Evolutionary conservation across 2,797 vertebrate genomes (phyloP), one percentile per base, ranked within the genome.

Genomic region (Cyprinodon diabolis): DNA sequence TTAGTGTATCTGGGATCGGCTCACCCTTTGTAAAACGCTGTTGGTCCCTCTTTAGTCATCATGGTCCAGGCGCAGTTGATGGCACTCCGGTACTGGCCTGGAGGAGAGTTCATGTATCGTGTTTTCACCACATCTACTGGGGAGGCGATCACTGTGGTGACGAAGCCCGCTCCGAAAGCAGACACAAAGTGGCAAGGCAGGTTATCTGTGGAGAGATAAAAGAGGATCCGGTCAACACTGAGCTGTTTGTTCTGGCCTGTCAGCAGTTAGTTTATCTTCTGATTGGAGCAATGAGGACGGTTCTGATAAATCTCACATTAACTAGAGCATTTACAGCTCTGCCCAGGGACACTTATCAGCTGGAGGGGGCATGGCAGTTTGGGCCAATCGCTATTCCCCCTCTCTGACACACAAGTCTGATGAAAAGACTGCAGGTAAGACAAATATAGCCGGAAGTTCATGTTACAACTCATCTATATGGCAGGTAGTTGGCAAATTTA

Each of bases 11-110:
- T 30, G 30, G n/a, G 37, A 21, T 45, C 30, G 37, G 14, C 86
- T 90, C 87, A 97, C 96, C 97, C 96, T 92, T 97, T 97, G 92
- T 97, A 96, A 84, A 97, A 97, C 11, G 97, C 96, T 0, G 93
- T 94, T 0, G 94, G 95, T 3, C 97, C 96, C 85, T 97, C 96
- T 88, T 96, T 96, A 7, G 92, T 94, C 90, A 96, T 6, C 96
- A 97, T 96, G 62, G 91, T 94, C 95, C 95, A 95, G 35, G 96
- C 90, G 6, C 96, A 97, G 84, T 94, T 95, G 58, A 96, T 71
- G 0, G 96, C 95, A 1, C 95, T 95, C 25, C 60, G 89, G 84
- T 97, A 97, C 79, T 96, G 96, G 37, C 95, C 95, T 0, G 95
- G 96, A 0, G 95, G 93, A 12, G 96, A 97, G 87, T 97, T 97